Percentiles rank a stretch among this genome's conserved stretches.
Evolutionary conservation across 2,888 invertebrate species (phyloP).

Genomic region (Tanaodytes sp.): DNA sequence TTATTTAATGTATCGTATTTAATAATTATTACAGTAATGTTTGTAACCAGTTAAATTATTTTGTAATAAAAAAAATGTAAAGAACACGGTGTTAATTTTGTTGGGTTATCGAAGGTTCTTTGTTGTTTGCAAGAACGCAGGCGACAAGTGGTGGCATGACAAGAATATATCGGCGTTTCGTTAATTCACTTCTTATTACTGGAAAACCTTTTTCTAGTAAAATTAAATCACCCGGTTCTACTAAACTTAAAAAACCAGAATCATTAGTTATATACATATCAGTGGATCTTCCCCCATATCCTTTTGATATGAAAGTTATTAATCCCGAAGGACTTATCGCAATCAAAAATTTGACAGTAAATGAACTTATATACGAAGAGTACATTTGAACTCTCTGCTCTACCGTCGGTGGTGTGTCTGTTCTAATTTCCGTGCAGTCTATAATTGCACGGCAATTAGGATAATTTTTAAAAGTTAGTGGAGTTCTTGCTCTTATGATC

Average conservation of each 20-base stretch:
- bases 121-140: too few species aligned
- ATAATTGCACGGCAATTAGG: constrained; percentile 37
- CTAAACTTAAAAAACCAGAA: background rate
- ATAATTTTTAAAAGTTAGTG: background rate
- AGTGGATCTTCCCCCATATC: background rate
- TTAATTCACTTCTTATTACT: background rate
- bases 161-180: too few species aligned
- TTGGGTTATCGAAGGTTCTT: too few species aligned
- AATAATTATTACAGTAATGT: too few species aligned
- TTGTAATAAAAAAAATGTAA: too few species aligned
- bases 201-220: background rate
- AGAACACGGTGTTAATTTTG: too few species aligned
- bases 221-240: background rate
- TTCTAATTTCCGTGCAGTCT: constrained; percentile 35
- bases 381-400: constrained; percentile 50
- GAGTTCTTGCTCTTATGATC: background rate
- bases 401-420: constrained; percentile 34
- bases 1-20: too few species aligned
- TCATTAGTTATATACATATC: background rate
- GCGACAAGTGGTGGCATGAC: too few species aligned
- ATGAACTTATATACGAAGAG: constrained; percentile 25
- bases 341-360: background rate
- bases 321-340: background rate
- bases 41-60: too few species aligned
- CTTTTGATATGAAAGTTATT: background rate